Conservation (phyloP, 2,888 invertebrate species). For the Homarus gammarus region DNA sequence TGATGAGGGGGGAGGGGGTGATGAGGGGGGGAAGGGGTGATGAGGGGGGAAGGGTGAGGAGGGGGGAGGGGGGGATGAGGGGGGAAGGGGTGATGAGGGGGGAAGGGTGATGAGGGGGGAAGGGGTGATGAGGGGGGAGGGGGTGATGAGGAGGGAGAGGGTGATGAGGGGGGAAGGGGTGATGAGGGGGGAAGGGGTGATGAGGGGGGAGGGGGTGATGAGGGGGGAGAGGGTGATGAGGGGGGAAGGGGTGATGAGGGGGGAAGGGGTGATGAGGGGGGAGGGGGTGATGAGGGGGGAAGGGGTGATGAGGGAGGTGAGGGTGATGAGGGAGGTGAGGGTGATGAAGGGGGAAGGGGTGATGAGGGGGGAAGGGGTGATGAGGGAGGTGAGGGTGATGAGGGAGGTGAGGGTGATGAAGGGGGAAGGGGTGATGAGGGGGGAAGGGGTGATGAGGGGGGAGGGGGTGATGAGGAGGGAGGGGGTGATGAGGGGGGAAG, state of each 20-base stretch:
- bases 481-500: not conserved
- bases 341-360: too few relatives aligned
- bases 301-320: not conserved
- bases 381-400: not conserved
- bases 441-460: too few relatives aligned
- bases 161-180: not conserved
- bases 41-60: not conserved
- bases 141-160: not conserved
- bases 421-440: not conserved
- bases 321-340: not conserved
- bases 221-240: too few relatives aligned
- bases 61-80: not conserved
- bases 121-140: not conserved
- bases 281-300: too few relatives aligned
- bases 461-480: too few relatives aligned
- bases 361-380: too few relatives aligned
- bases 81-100: not conserved
- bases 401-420: not conserved
- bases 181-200: not conserved
- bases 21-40: conserved; percentile 10
- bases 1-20: conserved; percentile 1
- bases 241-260: too few relatives aligned
- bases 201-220: not conserved
- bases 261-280: not conserved
- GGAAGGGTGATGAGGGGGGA: not conserved